These are phyloP conservation scores for Drosophila peninsularis DNA, from an alignment of 2,888 invertebrate genomes.

Conservation along the genomic window DNA sequence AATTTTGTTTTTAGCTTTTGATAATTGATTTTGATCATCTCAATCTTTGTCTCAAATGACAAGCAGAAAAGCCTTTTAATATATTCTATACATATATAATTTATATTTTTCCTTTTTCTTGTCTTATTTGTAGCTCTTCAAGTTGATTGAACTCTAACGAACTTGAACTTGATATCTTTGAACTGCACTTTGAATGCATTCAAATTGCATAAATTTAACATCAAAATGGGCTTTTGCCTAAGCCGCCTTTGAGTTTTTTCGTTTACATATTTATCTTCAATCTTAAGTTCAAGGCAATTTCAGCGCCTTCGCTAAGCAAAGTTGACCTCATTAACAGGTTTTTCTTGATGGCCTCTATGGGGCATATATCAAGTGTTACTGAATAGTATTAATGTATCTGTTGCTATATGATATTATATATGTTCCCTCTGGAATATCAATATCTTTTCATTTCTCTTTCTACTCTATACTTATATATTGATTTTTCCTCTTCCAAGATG, in stretches of 20 bases:
- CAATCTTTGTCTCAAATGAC: background rate
- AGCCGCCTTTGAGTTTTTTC: background rate
- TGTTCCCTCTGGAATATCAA: no score
- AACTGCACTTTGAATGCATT: background rate
- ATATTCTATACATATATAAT: no score
- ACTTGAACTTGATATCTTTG: constrained; percentile 2
- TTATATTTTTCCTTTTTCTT: no score
- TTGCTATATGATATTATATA: no score
- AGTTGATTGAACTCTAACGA: background rate
- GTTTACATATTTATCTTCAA: constrained; percentile 1
- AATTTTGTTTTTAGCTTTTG: background rate
- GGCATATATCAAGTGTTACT: background rate
- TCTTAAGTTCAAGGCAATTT: background rate
- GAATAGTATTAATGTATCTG: no score
- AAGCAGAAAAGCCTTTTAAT: no score
- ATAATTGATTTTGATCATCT: background rate
- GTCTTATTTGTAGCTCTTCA: background rate
- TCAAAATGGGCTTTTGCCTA: background rate
- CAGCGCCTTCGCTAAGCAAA: no score
- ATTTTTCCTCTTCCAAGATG: no score
- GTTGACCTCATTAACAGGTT: background rate
- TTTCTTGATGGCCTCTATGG: background rate
- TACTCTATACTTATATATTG: no score
- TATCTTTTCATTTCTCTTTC: no score
- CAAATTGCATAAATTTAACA: background rate